Percentiles rank a stretch among this genome's conserved stretches.
Conservation (phyloP, 2,113 vertebrate species). For the Triplophysa rosa region DNA sequence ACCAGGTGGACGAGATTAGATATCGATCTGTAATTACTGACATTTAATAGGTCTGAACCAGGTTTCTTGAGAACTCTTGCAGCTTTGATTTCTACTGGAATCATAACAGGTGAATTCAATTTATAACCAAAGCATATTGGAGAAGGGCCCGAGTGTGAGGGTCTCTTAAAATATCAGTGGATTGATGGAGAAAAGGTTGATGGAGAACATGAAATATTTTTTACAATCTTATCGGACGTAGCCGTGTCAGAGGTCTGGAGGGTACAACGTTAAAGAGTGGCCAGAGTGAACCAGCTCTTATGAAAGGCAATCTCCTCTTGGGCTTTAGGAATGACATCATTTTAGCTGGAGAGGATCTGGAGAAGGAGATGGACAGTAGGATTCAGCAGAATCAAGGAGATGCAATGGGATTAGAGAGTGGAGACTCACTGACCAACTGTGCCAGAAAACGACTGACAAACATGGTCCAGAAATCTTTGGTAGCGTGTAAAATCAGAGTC, state of each 20-base stretch:
- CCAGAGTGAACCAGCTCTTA: no score
- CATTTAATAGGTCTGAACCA: background rate
- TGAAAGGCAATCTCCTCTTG: no score
- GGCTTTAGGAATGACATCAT: background rate
- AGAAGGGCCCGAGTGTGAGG: background rate
- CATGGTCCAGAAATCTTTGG: background rate
- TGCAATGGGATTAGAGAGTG: background rate
- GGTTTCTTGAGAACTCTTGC: background rate
- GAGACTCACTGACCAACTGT: constrained; percentile 1
- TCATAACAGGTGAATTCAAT: background rate
- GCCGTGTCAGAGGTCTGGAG: no score
- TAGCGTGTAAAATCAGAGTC: background rate
- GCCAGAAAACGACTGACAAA: background rate
- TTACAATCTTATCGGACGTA: no score
- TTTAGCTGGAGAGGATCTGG: background rate
- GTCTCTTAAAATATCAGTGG: background rate
- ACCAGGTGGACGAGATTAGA: background rate
- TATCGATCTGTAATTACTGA: background rate
- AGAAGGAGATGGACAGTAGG: background rate
- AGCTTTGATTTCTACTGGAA: background rate
- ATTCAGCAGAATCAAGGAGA: background rate
- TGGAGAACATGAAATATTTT: background rate
- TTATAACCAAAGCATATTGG: background rate
- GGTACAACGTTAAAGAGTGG: no score
- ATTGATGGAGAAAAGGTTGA: background rate